Conservation (phyloP, 1,140 invertebrate species). For the Drosophila seguyi region DNA sequence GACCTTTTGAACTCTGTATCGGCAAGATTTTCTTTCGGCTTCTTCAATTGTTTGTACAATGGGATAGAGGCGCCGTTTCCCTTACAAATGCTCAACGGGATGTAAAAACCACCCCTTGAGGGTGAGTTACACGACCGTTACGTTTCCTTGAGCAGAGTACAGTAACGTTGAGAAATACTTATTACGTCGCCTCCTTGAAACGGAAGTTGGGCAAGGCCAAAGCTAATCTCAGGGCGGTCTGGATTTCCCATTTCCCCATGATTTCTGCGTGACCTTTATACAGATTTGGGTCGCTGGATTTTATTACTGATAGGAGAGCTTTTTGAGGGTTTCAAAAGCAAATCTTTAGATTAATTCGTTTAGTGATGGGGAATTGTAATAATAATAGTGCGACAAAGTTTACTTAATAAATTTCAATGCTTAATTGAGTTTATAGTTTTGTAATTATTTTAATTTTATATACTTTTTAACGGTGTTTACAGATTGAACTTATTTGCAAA, state of each 20-base stretch:
- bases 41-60: conserved; percentile 46
- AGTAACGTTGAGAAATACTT: conserved; percentile 21
- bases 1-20: conserved; percentile 51
- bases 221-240: not conserved
- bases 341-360: not conserved
- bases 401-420: no score
- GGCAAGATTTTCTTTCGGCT: conserved; percentile 27
- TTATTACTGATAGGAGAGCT: not conserved
- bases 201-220: conserved; percentile 21
- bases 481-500: no score
- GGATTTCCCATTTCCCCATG: not conserved
- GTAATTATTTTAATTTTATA: not conserved
- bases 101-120: conserved; percentile 45
- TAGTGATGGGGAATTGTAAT: no score
- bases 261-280: conserved; percentile 11
- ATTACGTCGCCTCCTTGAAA: conserved; percentile 3
- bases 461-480: not conserved
- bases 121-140: conserved; percentile 42
- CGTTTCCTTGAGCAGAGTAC: conserved; percentile 13
- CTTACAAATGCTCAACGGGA: not conserved
- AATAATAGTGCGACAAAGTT: no score
- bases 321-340: not conserved
- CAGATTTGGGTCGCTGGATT: not conserved
- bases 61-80: conserved; percentile 23
- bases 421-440: no score